A percentile compares a stretch with the other conserved stretches of the same genome.
Conservation (phyloP, 2,113 vertebrate species). For the Anolis sagrei region DNA sequence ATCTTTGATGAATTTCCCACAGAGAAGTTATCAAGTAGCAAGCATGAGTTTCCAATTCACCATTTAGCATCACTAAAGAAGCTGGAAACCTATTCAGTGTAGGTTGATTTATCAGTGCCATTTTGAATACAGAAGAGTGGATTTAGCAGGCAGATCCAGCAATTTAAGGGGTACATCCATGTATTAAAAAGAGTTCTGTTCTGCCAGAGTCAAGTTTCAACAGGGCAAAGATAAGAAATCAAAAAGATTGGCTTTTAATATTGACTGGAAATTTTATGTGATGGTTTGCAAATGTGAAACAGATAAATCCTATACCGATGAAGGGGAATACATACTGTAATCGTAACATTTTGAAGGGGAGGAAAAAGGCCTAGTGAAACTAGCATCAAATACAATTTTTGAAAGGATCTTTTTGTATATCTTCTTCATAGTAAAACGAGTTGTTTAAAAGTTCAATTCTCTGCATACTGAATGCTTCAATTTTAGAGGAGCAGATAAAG, state of each 20-base stretch:
- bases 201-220: background rate
- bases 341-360: slow-evolving; percentile 51
- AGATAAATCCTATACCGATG: slow-evolving; percentile 56
- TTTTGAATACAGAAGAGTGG: background rate
- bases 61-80: background rate
- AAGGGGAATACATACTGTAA: slow-evolving; percentile 48
- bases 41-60: background rate
- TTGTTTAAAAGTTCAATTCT: slow-evolving; percentile 64
- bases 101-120: background rate
- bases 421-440: slow-evolving; percentile 67
- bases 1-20: background rate
- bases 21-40: background rate
- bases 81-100: background rate
- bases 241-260: slow-evolving; percentile 66
- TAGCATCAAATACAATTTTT: slow-evolving; percentile 55
- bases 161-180: background rate
- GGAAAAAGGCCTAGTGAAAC: slow-evolving; percentile 71
- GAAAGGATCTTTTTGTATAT: slow-evolving; percentile 15
- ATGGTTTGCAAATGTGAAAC: slow-evolving; percentile 61
- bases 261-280: slow-evolving; percentile 39
- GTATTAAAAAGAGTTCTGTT: background rate
- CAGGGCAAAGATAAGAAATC: background rate
- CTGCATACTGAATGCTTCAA: slow-evolving; percentile 67
- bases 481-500: slow-evolving; percentile 50
- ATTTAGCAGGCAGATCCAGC: background rate